Evolutionary conservation across 1,140 invertebrate species (phyloP), one percentile per base, ranked within the genome.

Genomic region (Apis florea): DNA sequence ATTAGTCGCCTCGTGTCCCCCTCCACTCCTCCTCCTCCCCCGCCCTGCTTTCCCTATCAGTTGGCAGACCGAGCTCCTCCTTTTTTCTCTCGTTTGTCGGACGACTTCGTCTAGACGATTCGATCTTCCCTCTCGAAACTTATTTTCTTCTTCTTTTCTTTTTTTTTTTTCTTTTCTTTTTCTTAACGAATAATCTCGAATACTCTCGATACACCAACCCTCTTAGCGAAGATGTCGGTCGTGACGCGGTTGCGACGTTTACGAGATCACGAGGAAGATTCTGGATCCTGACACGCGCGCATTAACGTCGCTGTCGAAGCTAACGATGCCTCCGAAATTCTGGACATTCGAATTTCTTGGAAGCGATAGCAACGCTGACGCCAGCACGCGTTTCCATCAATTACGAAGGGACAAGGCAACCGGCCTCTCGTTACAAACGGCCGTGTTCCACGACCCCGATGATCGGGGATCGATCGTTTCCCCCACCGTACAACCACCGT

Each of bases 1-100:
- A 88, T 89, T 87, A 89, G 83, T 86, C 72, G 61, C 81, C 66
- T 79, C 79, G 72, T 64, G 47, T 68, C 71, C 74, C 17, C 74
- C 70, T 76, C 66, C 71, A 8, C 11, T 21, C 40, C 26, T 2
- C 6, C 51, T 73, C 61, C 53, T n/a, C 31, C 47, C 61, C 8
- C 54, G 13, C 67, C 53, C 40, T 53, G 24, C 51, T 71, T 40
- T 13, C 24, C 26, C 53, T 71, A 10, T 53, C 11, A n/a, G 17
- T 64, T 21, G 63, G 31, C 26, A 63, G 26, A 31, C 61, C 53
- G 49, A 15, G 1, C 58, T 63, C 26, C 49, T 83, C 64, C 56
- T 58, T n/a, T 61, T 40, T n/a, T 47, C 64, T 47, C 5, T n/a
- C 40, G 58, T 59, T 15, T 6, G 61, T 63, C n/a, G 21, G 3